Conservation (phyloP, 1,140 invertebrate species). For the Pogonognathellus flavescens region DNA sequence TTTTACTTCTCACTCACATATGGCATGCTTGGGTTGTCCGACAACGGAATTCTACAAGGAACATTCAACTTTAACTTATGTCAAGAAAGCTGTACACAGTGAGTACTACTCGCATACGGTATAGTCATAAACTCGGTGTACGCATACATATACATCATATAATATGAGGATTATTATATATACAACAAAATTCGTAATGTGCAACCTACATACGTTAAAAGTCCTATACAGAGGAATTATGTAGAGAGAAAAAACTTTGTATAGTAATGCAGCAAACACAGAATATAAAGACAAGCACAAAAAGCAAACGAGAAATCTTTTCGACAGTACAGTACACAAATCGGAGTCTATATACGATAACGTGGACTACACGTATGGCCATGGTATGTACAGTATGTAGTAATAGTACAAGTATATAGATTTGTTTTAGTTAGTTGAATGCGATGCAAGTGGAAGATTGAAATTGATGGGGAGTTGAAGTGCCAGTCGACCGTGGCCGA, state of each 20-base stretch:
- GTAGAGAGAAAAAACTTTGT: neutral
- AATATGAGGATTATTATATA: too few relatives aligned
- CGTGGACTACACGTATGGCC: too few relatives aligned
- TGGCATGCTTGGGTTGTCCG: constrained; percentile 24
- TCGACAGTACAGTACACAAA: neutral
- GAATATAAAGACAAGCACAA: neutral
- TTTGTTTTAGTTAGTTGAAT: constrained; percentile 13
- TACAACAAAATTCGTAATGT: neutral
- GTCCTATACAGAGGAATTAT: neutral
- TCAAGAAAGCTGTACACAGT: neutral
- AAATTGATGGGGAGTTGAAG: constrained; percentile 63
- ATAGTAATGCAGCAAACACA: neutral
- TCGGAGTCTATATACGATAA: too few relatives aligned
- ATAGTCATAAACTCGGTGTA: too few relatives aligned
- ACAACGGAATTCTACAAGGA: constrained; percentile 1
- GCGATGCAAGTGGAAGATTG: constrained; percentile 20
- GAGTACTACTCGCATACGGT: too few relatives aligned
- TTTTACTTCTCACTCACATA: constrained; percentile 3
- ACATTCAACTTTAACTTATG: neutral
- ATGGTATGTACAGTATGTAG: too few relatives aligned
- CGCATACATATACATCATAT: too few relatives aligned
- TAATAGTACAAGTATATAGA: neutral
- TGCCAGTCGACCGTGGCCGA: constrained; percentile 57
- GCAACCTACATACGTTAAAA: neutral
- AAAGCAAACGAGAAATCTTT: neutral